Percentiles rank a stretch among this genome's conserved stretches.
These are phyloP conservation scores for Dromius quadrimaculatus DNA, from an alignment of 2,888 invertebrate genomes.

Conservation along the genomic window DNA sequence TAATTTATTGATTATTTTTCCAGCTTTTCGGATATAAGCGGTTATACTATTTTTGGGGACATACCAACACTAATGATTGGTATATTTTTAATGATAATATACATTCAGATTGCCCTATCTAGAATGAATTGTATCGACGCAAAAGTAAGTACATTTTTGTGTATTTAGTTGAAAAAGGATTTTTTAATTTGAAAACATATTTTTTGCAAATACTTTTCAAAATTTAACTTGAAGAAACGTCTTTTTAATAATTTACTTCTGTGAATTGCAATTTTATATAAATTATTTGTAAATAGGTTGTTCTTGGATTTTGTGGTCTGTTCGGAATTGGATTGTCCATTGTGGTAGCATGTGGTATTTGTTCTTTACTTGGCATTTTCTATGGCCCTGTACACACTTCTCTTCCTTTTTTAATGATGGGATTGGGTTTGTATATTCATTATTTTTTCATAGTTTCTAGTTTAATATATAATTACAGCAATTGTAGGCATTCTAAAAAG, in stretches of 20 bases:
- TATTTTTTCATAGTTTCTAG: not conserved
- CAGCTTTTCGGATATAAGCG: slow-evolving; percentile 83
- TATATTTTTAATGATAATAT: slow-evolving; percentile 78
- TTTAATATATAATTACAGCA: too few relatives aligned
- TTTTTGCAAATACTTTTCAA: not conserved
- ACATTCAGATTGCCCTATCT: slow-evolving; percentile 79
- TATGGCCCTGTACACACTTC: slow-evolving; percentile 88
- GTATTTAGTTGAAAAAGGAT: too few relatives aligned
- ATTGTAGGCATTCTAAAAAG: too few relatives aligned
- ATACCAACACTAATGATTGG: slow-evolving; percentile 77
- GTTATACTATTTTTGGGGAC: slow-evolving; percentile 79
- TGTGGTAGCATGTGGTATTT: slow-evolving; percentile 77
- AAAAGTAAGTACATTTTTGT: slow-evolving; percentile 70
- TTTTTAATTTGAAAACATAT: too few relatives aligned
- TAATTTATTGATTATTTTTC: not conserved
- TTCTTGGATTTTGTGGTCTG: slow-evolving; percentile 77
- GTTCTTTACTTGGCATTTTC: slow-evolving; percentile 77
- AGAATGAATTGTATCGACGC: slow-evolving; percentile 81
- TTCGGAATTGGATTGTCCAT: slow-evolving; percentile 81
- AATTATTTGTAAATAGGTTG: slow-evolving; percentile 67
- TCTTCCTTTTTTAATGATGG: slow-evolving; percentile 84
- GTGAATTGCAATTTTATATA: slow-evolving; percentile 8
- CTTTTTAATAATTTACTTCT: slow-evolving; percentile 10
- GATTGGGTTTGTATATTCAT: slow-evolving; percentile 68
- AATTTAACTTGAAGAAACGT: slow-evolving; percentile 6